phyloP scores from a whole-genome alignment of 2,888 invertebrate genomes.

The Carcina quercana region DNA sequence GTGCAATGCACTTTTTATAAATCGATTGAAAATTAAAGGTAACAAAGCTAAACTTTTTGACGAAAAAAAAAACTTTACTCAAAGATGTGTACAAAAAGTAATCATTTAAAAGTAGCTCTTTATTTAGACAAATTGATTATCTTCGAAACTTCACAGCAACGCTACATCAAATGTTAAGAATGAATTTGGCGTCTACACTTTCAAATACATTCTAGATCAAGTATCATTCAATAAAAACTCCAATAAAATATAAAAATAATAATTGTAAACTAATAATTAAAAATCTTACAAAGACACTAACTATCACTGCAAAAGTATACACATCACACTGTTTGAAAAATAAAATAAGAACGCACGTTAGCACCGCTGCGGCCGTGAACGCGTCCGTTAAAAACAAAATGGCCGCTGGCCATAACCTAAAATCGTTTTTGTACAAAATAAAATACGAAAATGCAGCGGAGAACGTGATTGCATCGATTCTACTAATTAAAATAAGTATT shows the following conservation, averaged over 20 bases:
- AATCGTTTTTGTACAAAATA: constrained; percentile 34
- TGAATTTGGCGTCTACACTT: no score
- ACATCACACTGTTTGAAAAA: constrained; percentile 53
- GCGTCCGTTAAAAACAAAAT: constrained; percentile 37
- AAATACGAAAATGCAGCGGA: constrained; percentile 35
- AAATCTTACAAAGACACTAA: constrained; percentile 50
- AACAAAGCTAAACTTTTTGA: no score
- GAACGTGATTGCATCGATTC: constrained; percentile 35
- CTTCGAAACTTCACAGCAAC: no score
- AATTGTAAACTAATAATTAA: constrained; percentile 46
- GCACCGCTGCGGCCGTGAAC: constrained; percentile 28
- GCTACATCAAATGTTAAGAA: no score
- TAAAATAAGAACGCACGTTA: constrained; percentile 43
- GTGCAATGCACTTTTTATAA: no score
- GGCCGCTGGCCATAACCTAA: constrained; percentile 32
- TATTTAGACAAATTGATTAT: no score
- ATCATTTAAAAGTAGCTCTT: no score
- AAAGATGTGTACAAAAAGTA: no score
- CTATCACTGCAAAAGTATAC: constrained; percentile 58
- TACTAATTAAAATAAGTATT: constrained; percentile 38
- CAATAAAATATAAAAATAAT: constrained; percentile 44
- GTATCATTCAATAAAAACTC: no score
- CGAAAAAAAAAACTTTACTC: no score
- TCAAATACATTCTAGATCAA: no score
- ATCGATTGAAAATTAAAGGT: no score